Conservation (phyloP, 1,140 invertebrate genomes). For the Caenorhabditis elegans region DNA sequence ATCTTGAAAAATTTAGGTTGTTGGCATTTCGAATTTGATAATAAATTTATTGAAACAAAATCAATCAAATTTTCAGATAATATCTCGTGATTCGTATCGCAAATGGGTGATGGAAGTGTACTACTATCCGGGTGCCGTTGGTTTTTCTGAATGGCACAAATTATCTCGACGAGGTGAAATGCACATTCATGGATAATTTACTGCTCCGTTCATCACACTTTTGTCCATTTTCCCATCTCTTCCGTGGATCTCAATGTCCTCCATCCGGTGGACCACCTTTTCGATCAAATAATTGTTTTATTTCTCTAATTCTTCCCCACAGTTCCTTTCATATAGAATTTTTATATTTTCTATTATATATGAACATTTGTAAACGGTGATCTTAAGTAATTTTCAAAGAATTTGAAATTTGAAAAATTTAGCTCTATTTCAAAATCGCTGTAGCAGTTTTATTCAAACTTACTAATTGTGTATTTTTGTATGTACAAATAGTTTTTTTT, state of each 20-base stretch:
- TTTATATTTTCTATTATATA: not conserved
- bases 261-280: not conserved
- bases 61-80: slow-evolving; percentile 31
- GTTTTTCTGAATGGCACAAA: slow-evolving; percentile 65
- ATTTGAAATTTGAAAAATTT: too few species aligned
- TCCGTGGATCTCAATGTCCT: not conserved
- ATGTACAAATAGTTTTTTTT: slow-evolving; percentile 24
- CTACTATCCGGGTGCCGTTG: slow-evolving; percentile 60
- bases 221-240: not conserved
- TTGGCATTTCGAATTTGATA: too few species aligned
- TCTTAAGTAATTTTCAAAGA: too few species aligned
- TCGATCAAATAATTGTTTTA: not conserved
- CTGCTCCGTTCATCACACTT: not conserved
- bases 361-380: not conserved
- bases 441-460: not conserved
- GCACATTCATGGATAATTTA: slow-evolving; percentile 35
- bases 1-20: too few species aligned
- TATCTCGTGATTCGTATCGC: slow-evolving; percentile 62
- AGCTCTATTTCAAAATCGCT: too few species aligned
- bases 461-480: not conserved
- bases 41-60: not conserved
- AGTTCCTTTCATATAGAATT: not conserved
- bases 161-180: slow-evolving; percentile 41
- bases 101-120: slow-evolving; percentile 67
- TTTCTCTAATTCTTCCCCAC: not conserved